Evolutionary conservation across 30 jellyfish, hydroid and myxozoan genomes (phyloP), one percentile per base, ranked within the genome.

Genomic region (Pelagia noctiluca): DNA sequence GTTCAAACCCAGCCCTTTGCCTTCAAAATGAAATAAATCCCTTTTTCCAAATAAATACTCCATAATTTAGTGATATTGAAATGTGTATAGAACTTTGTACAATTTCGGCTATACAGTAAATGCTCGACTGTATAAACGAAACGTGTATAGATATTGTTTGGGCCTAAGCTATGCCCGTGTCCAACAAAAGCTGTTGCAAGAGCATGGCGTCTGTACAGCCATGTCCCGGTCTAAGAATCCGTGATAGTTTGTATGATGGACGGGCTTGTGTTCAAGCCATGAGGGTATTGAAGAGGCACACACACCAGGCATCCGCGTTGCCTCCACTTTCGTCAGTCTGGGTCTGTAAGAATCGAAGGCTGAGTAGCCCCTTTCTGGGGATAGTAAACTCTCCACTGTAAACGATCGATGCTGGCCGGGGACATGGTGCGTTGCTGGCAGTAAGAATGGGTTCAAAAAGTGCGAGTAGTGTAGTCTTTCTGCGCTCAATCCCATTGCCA

Each of bases 301-400:
- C n/a, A 46, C 75, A 57, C 87, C 80, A 31, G 96, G 83, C 50
- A 78, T 50, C 31, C 96, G 57, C 18, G 34, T 63, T 3, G 91
- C 31, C 12, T 76, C 89, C 21, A 80, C 16, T 31, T 36, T 77
- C 16, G 76, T 31, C 18, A 71, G 47, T 57, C 96, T 35, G 23
- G 91, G 33, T 78, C 81, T 87, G 35, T 77, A 80, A 2, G 68
- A 47, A 37, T 85, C 76, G 86, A 85, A 85, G 3, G 84, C 89
- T 2, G 89, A 65, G 76, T 61, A 81, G 22, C 93, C 94, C 54
- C 94, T 74, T 21, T 89, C 97, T 7, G 97, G 90, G 0, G 97
- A 60, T 18, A 89, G 88, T 61, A 89, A 63, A 81, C 97, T 89
- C 46, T 89, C 97, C 18, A 89, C 90, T 22, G 95, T 47, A 71